Conservation (phyloP, 2,888 invertebrate species). For the Nomada goodeniana region DNA sequence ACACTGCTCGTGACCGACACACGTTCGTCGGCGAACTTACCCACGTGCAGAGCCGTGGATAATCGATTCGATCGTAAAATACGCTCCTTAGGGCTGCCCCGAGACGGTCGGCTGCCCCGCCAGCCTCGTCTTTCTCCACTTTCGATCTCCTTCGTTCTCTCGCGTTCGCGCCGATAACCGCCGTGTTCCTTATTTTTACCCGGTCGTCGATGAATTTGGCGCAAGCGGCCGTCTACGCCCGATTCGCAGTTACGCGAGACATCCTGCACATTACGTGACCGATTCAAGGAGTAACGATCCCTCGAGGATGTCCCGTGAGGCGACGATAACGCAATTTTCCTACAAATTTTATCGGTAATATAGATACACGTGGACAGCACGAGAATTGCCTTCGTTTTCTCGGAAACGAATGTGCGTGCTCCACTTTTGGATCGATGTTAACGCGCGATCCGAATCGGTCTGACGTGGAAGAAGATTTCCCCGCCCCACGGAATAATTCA, state of each 20-base stretch:
- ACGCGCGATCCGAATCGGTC: too few species aligned
- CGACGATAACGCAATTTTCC: too few species aligned
- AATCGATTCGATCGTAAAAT: constrained; percentile 81
- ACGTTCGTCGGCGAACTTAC: constrained; percentile 76
- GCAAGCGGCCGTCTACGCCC: too few species aligned
- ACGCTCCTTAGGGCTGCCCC: constrained; percentile 76
- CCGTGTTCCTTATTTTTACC: constrained; percentile 21
- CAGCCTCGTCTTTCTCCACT: not conserved
- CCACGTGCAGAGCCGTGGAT: constrained; percentile 77
- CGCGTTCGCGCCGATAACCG: constrained; percentile 35
- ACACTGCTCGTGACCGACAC: constrained; percentile 70
- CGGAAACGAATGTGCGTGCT: too few species aligned
- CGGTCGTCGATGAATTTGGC: constrained; percentile 13
- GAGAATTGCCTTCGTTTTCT: too few species aligned
- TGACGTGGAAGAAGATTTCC: not conserved
- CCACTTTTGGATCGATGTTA: too few species aligned
- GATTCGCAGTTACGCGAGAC: too few species aligned
- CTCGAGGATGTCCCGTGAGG: too few species aligned
- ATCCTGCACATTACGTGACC: too few species aligned
- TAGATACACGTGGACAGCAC: too few species aligned
- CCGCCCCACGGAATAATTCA: not conserved
- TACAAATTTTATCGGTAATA: too few species aligned
- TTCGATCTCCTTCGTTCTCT: constrained; percentile 7
- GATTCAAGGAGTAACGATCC: too few species aligned
- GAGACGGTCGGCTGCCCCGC: not conserved